Percentiles rank a stretch among this genome's conserved stretches.
These are phyloP conservation scores for Neelides sp. DNA, from an alignment of 1,140 invertebrate genomes.

Conservation along the genomic window DNA sequence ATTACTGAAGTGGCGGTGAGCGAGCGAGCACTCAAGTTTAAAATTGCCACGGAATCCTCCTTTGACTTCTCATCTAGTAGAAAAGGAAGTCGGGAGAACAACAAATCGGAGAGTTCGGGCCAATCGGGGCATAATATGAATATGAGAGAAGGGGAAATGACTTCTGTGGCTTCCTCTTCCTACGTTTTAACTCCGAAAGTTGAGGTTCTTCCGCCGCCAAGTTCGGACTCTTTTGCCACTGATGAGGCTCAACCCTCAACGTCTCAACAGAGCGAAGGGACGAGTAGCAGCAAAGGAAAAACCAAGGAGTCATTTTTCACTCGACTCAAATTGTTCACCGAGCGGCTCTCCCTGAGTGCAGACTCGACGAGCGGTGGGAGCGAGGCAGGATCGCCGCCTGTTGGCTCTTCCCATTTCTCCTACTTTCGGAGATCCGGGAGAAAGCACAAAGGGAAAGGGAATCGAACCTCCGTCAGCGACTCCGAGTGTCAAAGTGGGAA, in stretches of 20 bases:
- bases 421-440: conserved; percentile 18
- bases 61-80: conserved; percentile 37
- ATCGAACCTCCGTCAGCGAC: conserved; percentile 22
- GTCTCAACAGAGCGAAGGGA: no score
- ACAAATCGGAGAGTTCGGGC: conserved; percentile 24
- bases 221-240: background rate
- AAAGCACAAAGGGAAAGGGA: background rate
- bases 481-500: conserved; percentile 20
- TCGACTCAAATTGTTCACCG: conserved; percentile 26
- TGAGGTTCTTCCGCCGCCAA: conserved; percentile 11
- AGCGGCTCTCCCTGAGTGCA: conserved; percentile 16
- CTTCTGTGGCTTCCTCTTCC: conserved; percentile 15
- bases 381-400: background rate
- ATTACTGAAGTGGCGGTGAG: conserved; percentile 62
- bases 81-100: conserved; percentile 44
- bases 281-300: conserved; percentile 16
- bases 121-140: conserved; percentile 11
- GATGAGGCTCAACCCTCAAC: background rate
- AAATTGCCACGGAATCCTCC: conserved; percentile 47
- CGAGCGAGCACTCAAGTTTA: conserved; percentile 54
- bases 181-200: conserved; percentile 17
- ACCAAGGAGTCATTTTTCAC: conserved; percentile 29
- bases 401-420: conserved; percentile 16
- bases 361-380: conserved; percentile 19
- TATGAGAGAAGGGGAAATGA: conserved; percentile 12